These are phyloP conservation scores for Xanthia icteritia DNA, from an alignment of 2,888 invertebrate genomes.

Conservation along the genomic window DNA sequence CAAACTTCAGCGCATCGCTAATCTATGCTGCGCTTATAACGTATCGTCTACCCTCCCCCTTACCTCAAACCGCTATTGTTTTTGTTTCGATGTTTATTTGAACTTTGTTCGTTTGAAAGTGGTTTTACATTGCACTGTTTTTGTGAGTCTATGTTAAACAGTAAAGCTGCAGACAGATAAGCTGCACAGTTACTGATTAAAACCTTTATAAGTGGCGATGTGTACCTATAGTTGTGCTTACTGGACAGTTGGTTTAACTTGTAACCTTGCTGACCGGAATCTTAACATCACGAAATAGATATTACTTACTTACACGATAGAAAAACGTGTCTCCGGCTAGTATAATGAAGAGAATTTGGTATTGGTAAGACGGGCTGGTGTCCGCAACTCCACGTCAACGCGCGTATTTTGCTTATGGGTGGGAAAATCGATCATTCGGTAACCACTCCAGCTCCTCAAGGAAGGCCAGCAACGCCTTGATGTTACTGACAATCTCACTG, in stretches of 20 bases:
- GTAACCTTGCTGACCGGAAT: not conserved
- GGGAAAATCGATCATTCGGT: too few species aligned
- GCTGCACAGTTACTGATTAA: constrained; percentile 16
- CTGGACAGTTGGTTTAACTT: not conserved
- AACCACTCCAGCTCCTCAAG: too few species aligned
- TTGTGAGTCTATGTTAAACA: constrained; percentile 25
- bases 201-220: not conserved
- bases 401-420: too few species aligned
- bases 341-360: too few species aligned
- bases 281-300: not conserved
- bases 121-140: constrained; percentile 55
- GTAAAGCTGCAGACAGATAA: not conserved
- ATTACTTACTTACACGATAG: not conserved
- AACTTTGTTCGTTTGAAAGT: constrained; percentile 56
- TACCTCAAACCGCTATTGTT: constrained; percentile 34
- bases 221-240: not conserved
- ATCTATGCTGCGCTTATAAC: not conserved
- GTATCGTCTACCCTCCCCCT: constrained; percentile 37
- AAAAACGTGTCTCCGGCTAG: not conserved
- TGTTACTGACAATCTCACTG: too few species aligned
- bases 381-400: too few species aligned
- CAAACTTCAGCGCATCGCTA: not conserved
- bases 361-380: too few species aligned
- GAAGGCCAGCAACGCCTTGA: too few species aligned
- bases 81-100: constrained; percentile 59